A percentile compares a stretch with the other conserved stretches of the same genome.
Evolutionary conservation across 2,888 invertebrate genomes (phyloP).

Genomic region (Drosophila prostipennis): DNA sequence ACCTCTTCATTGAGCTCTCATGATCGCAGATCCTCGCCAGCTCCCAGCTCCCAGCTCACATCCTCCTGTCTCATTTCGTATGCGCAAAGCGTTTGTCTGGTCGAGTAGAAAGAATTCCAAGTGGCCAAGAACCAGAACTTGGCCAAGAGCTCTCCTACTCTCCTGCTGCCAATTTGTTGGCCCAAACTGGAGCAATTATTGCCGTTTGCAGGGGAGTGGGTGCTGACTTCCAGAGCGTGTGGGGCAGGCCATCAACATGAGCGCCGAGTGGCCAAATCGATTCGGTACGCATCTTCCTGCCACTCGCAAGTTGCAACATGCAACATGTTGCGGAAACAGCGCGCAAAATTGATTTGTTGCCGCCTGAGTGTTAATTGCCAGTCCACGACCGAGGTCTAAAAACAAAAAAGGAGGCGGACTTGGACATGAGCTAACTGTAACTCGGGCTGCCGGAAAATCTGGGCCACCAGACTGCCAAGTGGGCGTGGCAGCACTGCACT

Average conservation of each 20-base stretch:
- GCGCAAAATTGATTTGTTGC: slow-evolving; percentile 79
- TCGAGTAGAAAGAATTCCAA: slow-evolving; percentile 46
- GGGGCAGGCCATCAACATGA: slow-evolving; percentile 5
- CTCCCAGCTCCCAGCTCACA: neutral
- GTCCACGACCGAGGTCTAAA: slow-evolving; percentile 54
- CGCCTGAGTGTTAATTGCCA: slow-evolving; percentile 78
- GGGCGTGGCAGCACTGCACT: slow-evolving; percentile 46
- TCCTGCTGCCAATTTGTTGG: slow-evolving; percentile 50
- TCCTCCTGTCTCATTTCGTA: slow-evolving; percentile 76
- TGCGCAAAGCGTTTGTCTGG: slow-evolving; percentile 64
- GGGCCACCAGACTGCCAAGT: slow-evolving; percentile 66
- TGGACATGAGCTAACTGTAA: slow-evolving; percentile 75
- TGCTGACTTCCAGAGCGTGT: neutral
- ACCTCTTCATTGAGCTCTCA: slow-evolving; percentile 74
- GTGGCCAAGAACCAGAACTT: slow-evolving; percentile 31
- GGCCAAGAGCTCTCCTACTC: slow-evolving; percentile 9
- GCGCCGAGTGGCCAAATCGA: slow-evolving; percentile 71
- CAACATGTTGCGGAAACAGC: slow-evolving; percentile 60
- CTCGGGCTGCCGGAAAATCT: slow-evolving; percentile 57
- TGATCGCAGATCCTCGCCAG: slow-evolving; percentile 21
- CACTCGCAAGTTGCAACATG: slow-evolving; percentile 69
- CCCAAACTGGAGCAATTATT: slow-evolving; percentile 80
- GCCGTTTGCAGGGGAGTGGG: slow-evolving; percentile 40
- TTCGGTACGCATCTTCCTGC: slow-evolving; percentile 81
- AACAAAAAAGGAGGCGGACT: slow-evolving; percentile 37